Percentiles rank a stretch among this genome's conserved stretches.
phyloP scores from a whole-genome alignment of 2,113 vertebrate species.

The Suncus etruscus region DNA sequence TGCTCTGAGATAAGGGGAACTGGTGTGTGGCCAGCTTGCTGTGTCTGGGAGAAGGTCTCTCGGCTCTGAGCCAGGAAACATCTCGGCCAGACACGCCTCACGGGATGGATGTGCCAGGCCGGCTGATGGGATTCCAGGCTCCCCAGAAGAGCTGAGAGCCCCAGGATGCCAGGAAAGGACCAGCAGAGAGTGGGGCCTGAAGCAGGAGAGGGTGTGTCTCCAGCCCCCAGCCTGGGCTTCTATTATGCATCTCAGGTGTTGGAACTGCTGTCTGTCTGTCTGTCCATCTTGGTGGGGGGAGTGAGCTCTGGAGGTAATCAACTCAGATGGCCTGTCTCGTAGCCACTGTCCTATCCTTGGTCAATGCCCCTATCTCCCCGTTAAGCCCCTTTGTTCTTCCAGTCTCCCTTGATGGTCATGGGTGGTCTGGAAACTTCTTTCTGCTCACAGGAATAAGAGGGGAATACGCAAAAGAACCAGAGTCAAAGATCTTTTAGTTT shows the following conservation, averaged over 20 bases:
- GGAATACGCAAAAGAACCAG: not conserved
- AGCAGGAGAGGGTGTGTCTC: fast-evolving
- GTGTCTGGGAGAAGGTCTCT: not conserved
- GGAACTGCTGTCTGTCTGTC: not conserved
- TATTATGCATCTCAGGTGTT: fast-evolving
- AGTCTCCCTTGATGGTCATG: too few relatives aligned
- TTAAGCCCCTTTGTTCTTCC: too few relatives aligned
- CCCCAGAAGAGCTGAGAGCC: not conserved
- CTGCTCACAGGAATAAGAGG: not conserved
- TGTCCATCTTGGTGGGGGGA: not conserved
- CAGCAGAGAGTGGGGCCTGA: not conserved
- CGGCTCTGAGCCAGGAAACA: fast-evolving
- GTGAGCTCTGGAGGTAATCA: not conserved
- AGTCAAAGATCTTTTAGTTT: not conserved
- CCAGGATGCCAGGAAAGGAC: fast-evolving
- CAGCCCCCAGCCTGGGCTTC: not conserved
- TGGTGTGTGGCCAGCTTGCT: not conserved
- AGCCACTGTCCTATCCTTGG: too few relatives aligned
- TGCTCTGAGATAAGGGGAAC: slow-evolving; percentile 55
- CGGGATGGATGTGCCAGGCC: fast-evolving
- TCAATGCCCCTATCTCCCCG: not conserved
- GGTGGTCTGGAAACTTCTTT: fast-evolving
- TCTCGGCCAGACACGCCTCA: not conserved
- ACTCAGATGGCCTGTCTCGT: too few relatives aligned
- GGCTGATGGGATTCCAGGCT: not conserved